A percentile compares a stretch with the other conserved stretches of the same genome.
Conservation (phyloP, 2,113 vertebrate species). For the Perccottus glenii region DNA sequence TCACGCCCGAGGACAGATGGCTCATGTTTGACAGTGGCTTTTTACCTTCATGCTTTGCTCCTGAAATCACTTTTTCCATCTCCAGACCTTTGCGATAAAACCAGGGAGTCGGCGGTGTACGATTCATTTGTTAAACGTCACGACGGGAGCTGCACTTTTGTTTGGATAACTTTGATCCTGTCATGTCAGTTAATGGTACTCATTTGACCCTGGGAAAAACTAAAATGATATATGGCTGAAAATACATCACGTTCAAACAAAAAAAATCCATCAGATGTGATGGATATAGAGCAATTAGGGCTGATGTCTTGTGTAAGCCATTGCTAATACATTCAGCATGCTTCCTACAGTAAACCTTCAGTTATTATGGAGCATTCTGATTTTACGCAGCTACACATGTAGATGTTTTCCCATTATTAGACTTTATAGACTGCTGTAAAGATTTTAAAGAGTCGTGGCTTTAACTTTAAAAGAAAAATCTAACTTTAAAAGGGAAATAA, state of each 20-base stretch:
- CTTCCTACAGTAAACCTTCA: not conserved
- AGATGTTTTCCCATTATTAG: conserved; percentile 43
- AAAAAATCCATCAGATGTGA: conserved; percentile 23
- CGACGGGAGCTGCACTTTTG: conserved; percentile 11
- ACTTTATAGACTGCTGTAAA: conserved; percentile 44
- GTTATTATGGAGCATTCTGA: conserved; percentile 11
- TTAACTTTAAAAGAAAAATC: conserved; percentile 27
- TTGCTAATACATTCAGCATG: conserved; percentile 24
- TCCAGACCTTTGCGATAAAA: conserved; percentile 16
- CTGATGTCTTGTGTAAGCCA: conserved; percentile 8
- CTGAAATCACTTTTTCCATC: conserved; percentile 62
- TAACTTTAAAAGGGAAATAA: conserved; percentile 33
- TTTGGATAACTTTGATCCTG: conserved; percentile 53
- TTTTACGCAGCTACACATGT: conserved; percentile 28
- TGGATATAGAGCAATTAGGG: conserved; percentile 22
- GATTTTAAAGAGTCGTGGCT: conserved; percentile 31
- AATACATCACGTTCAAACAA: conserved; percentile 16
- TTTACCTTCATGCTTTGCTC: conserved; percentile 35
- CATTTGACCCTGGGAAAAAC: conserved; percentile 31
- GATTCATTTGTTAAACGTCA: conserved; percentile 60
- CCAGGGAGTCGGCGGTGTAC: conserved; percentile 1
- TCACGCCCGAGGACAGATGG: conserved; percentile 44
- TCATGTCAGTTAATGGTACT: conserved; percentile 32
- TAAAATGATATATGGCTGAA: conserved; percentile 14
- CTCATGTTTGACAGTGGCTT: conserved; percentile 56